Evolutionary conservation across 2,797 vertebrate species (phyloP), one percentile per base, ranked within the genome.

Genomic region (Amazonetta brasiliensis): DNA sequence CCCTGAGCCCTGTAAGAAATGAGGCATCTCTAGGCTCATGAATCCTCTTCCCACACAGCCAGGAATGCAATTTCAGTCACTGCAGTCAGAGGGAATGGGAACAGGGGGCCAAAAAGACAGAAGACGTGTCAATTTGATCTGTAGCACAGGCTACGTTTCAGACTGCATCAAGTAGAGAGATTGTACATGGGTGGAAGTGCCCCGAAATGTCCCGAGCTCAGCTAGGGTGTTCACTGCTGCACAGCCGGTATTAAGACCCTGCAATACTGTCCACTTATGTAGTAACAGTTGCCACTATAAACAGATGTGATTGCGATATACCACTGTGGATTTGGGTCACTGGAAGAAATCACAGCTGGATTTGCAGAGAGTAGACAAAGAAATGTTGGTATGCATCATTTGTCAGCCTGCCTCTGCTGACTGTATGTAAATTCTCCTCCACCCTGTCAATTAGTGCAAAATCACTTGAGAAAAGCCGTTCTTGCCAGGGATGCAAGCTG

Each of bases 331-430:
- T 96, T 77, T 92, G 96, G 93, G 94, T 94, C 92, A 96, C 68
- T 77, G 94, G 84, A 92, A 93, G 90, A 90, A 95, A 75, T 15
- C 74, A 59, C 84, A 80, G 95, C 91, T 95, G 91, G 91, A 80
- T 94, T 89, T 94, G 64, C 84, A 68, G 74, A 89, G 37, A 80
- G 68, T 62, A 76, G 71, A 46, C 35, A 72, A 62, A 84, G 68
- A 79, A 72, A 58, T 19, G 33, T 0, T 87, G 75, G 50, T 63
- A 62, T 50, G 56, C 21, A 5, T 11, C 72, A 48, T 68, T 76
- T 87, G 81, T 37, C 84, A 92, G 91, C 73, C 86, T 84, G 81
- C 33, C 58, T 33, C 37, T 46, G 63, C 39, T 54, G 52, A 39
- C 41, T 54, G 3, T 12, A 23, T 64, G 55, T 48, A 83, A 81